Evolutionary conservation across 2,888 invertebrate genomes (phyloP), one percentile per base, ranked within the genome.

Genomic region (Synanthedon andrenaeformis): DNA sequence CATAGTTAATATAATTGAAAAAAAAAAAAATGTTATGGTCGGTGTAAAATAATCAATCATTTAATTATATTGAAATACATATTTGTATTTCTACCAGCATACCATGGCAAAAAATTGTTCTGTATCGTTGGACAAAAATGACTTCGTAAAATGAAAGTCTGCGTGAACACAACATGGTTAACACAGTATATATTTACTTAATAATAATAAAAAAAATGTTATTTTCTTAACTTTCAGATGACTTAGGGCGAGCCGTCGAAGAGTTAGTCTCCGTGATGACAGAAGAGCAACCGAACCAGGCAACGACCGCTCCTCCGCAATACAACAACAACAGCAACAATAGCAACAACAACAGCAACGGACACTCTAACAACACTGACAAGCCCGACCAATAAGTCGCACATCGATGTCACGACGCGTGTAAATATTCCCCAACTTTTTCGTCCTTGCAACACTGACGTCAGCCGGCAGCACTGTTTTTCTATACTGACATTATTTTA

Each of bases 201-300:
- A 10, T 8, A 35, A 11, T 45, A 11, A 8, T 28, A 1, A 23
- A 50, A 12, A 12, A 35, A 48, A 4, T 14, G 11, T 50, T 8
- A 23, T 14, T 14, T 19, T 14, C n/a, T 5, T 12, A 8, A 42
- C 14, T 42, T 84, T 51, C 88, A 92, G 95, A 94, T 76, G 95
- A 96, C 82, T 89, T 96, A 62, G 95, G 95, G 55, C 92, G 93
- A 79, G 96, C 95, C 56, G 94, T 96, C 63, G 95, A 95, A 70
- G 93, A 94, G 71, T 88, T 97, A 69, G 97, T 97, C 60, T 94
- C 94, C 51, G 96, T 95, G 53, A 96, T 97, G 91, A 94, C 96
- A 71, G 95, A 96, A 71, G 91, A 90, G 64, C 69, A 65, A 35
- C 67, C 72, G 55, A 75, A 66, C 59, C 67, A 67, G 50, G 12